Conservation (phyloP, 2,113 vertebrate species). For the Charina bottae region DNA sequence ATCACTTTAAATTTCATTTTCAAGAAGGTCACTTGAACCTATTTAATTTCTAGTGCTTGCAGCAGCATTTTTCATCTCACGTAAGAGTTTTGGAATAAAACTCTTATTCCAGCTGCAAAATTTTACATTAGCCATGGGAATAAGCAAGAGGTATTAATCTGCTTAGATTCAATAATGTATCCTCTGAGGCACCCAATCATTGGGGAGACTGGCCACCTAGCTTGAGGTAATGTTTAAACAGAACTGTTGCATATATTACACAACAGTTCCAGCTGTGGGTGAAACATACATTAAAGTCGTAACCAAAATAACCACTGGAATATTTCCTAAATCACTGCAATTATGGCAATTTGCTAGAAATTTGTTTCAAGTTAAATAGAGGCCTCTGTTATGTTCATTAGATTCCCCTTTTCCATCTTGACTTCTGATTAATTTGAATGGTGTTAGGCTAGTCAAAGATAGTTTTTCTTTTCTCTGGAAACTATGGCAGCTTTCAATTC, state of each 20-base stretch:
- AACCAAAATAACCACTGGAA: constrained; percentile 59
- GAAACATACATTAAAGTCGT: constrained; percentile 56
- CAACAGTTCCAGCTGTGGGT: constrained; percentile 57
- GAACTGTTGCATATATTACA: constrained; percentile 56
- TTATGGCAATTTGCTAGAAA: constrained; percentile 46
- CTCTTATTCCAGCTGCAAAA: constrained; percentile 55
- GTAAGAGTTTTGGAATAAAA: constrained; percentile 56
- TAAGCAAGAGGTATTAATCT: constrained; percentile 63
- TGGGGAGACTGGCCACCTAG: constrained; percentile 57
- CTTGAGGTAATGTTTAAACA: constrained; percentile 64
- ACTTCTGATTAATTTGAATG: neutral
- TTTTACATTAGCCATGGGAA: constrained; percentile 59
- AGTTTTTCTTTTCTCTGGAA: constrained; percentile 7
- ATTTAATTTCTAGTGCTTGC: constrained; percentile 43
- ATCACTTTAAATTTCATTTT: constrained; percentile 35
- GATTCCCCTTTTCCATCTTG: constrained; percentile 31
- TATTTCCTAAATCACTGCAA: constrained; percentile 29
- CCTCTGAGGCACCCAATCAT: constrained; percentile 58
- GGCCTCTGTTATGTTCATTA: constrained; percentile 30
- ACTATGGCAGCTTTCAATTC: neutral
- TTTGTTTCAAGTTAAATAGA: constrained; percentile 36
- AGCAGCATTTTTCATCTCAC: constrained; percentile 45
- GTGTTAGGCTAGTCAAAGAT: constrained; percentile 11
- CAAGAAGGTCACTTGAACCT: constrained; percentile 39
- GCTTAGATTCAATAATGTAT: constrained; percentile 63